phyloP scores from a whole-genome alignment of 2,113 vertebrate species.

The Rafetus swinhoei region DNA sequence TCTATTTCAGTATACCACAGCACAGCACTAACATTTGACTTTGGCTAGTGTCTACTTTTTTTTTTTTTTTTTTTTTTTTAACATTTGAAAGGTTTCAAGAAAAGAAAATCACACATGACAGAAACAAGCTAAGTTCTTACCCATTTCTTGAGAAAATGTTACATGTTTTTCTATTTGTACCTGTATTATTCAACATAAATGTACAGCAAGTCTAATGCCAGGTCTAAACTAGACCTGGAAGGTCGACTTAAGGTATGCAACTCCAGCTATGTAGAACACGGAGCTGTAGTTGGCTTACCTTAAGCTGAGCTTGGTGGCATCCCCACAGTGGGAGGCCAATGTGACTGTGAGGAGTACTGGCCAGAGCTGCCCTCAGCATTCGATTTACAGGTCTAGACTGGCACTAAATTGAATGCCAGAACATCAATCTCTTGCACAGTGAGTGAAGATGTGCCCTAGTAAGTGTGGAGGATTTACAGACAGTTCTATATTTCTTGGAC shows the following conservation, averaged over 20 bases:
- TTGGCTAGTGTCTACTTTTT: background rate
- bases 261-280: too few species aligned
- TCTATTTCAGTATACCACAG: constrained; percentile 51
- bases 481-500: background rate
- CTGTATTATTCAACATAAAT: background rate
- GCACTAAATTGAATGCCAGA: too few species aligned
- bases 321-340: too few species aligned
- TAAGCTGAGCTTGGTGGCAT: too few species aligned
- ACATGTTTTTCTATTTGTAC: background rate
- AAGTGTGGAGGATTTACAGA: background rate
- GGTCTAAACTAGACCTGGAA: too few species aligned
- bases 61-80: background rate
- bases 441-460: too few species aligned
- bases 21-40: background rate
- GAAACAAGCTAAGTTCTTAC: background rate
- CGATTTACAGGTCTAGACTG: too few species aligned
- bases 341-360: too few species aligned
- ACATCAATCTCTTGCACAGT: too few species aligned
- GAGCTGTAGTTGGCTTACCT: too few species aligned
- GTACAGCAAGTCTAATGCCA: background rate
- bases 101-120: background rate
- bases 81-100: background rate
- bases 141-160: background rate
- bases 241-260: too few species aligned
- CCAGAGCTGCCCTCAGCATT: too few species aligned